phyloP scores from a whole-genome alignment of 1,140 invertebrate genomes.

The Musca vetustissima region DNA sequence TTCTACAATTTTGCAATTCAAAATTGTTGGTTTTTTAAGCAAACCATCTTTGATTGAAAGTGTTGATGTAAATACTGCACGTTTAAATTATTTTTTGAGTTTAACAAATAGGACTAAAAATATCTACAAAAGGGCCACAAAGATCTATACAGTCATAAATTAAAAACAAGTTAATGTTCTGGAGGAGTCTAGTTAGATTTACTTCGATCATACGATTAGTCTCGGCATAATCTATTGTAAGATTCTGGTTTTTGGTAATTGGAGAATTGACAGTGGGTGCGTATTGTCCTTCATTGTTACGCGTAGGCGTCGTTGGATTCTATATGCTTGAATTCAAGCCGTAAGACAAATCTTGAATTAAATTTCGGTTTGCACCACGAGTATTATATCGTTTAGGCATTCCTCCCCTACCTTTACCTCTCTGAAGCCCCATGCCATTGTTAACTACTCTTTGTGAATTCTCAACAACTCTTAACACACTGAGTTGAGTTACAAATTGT shows the following conservation, averaged over 20 bases:
- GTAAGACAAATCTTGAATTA: neutral
- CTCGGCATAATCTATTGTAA: neutral
- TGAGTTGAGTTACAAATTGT: neutral
- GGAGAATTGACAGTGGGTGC: neutral
- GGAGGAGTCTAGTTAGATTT: neutral
- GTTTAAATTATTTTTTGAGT: no score
- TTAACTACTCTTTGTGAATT: no score
- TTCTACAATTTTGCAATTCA: no score
- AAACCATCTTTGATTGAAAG: no score
- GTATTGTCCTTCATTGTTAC: no score
- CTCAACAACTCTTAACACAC: neutral
- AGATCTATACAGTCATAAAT: no score
- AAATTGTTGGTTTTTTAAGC: no score
- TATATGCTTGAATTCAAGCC: neutral
- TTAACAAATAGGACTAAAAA: no score
- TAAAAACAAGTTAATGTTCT: no score
- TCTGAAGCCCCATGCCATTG: neutral
- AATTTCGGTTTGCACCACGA: neutral
- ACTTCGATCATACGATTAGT: neutral
- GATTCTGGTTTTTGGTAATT: neutral
- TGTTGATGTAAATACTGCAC: no score
- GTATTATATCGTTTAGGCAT: no score
- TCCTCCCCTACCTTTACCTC: neutral
- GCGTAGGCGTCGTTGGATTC: neutral
- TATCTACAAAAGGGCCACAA: no score